These are phyloP conservation scores for Nothocercus julius DNA, from an alignment of 2,113 vertebrate genomes.

Conservation along the genomic window DNA sequence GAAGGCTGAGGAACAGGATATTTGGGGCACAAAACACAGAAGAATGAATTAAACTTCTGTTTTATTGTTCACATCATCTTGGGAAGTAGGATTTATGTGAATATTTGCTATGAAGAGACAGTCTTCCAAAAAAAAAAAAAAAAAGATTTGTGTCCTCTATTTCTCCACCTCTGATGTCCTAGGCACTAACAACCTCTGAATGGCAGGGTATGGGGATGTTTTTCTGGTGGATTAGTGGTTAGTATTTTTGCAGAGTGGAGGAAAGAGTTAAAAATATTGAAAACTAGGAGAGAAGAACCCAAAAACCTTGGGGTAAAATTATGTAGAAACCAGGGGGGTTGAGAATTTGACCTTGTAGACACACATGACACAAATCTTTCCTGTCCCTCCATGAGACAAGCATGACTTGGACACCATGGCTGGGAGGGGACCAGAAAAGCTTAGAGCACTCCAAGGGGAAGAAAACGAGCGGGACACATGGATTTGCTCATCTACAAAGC, in stretches of 20 bases:
- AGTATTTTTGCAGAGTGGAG: neutral
- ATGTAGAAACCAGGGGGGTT: neutral
- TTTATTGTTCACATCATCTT: neutral
- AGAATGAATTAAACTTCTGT: neutral
- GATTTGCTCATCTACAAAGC: conserved; percentile 31
- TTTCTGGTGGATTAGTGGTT: neutral
- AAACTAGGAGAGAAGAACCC: neutral
- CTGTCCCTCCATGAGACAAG: neutral
- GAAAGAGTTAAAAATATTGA: neutral
- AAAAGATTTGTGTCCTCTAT: neutral
- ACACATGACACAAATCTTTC: neutral
- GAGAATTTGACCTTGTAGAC: neutral
- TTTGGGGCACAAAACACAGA: neutral
- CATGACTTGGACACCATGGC: neutral
- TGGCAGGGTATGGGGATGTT: neutral
- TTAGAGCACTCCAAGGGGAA: neutral
- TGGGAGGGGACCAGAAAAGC: neutral
- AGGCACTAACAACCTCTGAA: neutral
- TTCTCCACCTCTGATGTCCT: neutral
- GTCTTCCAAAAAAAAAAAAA: neutral
- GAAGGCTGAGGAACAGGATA: neutral
- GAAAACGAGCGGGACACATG: neutral
- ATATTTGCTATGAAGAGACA: neutral
- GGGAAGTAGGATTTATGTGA: neutral
- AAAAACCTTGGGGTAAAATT: neutral